Base-by-base conservation (phyloP, 1,140 invertebrate genomes). In the Drosophila teissieri region DNA sequence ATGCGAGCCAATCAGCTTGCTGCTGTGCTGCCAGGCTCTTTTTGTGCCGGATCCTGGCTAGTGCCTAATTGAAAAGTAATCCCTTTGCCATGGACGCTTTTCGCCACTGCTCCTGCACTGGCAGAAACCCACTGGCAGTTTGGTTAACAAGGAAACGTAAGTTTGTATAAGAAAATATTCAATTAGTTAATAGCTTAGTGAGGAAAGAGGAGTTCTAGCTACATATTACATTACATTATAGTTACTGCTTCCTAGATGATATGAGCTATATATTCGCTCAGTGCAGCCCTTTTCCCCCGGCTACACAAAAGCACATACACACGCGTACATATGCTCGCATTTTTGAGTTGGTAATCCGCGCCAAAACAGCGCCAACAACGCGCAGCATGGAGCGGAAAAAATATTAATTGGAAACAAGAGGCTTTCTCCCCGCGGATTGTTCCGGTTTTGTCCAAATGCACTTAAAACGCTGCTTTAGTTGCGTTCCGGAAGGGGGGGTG, bases 271-370 rank as follows among this genome's bases (percentile, higher is more conserved):
- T n/a, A 14, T 46, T 46, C 10, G n/a, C 4, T 17, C 15, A 19
- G 49, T 52, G 49, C n/a, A 52, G 14, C 27, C 42, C 39, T 42
- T 56, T 27, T 37, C 37, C 11, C 55, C 27, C 17, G 24, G 34
- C 15, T 69, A 15, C 40, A 54, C 51, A 56, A 63, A 46, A 79
- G 44, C 61, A 34, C 64, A 52, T 51, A 31, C 64, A 51, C n/a
- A n/a, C n/a, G n/a, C n/a, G 19, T 31, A 8, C 31, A 67, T 14
- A 55, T 67, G 55, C 57, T 52, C 58, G 73, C 73, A 62, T 70
- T 81, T 74, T 72, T 65, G 64, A 85, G 82, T 79, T 82, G 57
- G 79, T 86, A 88, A 88, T 82, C 82, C 83, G 57, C 78, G 65
- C 46, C 46, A 67, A 72, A 58, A 55, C 37, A 60, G 78, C 56